Conservation (phyloP, 2,797 vertebrate species). For the Furcifer pardalis region DNA sequence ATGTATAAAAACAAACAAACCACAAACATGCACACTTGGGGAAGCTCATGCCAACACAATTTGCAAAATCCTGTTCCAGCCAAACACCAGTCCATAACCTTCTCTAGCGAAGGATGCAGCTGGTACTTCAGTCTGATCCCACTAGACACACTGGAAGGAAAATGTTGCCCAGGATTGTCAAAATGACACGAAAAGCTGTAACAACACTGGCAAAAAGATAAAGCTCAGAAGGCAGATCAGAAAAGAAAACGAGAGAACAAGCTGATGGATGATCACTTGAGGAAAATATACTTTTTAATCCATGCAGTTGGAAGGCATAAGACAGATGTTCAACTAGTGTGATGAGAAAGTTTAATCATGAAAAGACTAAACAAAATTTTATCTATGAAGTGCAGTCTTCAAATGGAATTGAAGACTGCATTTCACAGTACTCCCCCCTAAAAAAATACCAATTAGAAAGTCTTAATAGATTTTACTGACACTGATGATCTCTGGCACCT, state of each 20-base stretch:
- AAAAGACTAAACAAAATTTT: neutral
- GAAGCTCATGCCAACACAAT: conserved; percentile 4
- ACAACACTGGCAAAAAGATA: conserved; percentile 47
- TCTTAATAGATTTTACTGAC: neutral
- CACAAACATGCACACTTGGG: neutral
- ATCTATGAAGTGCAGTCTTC: neutral
- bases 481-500: neutral
- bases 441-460: neutral
- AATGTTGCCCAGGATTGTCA: conserved; percentile 57
- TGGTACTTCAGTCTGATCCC: conserved; percentile 42
- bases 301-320: conserved; percentile 35
- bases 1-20: neutral
- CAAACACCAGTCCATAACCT: neutral
- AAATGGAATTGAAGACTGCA: neutral
- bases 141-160: neutral
- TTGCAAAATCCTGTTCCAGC: conserved; percentile 9
- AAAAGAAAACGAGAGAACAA: conserved; percentile 15
- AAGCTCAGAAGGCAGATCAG: conserved; percentile 29
- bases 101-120: conserved; percentile 33
- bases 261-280: conserved; percentile 26
- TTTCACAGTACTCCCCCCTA: too few relatives aligned
- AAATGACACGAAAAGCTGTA: conserved; percentile 53
- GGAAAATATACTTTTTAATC: conserved; percentile 44
- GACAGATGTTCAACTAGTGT: neutral
- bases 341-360: neutral